Base-by-base conservation (phyloP, 2,888 invertebrate species). In the Cephus rjabovi region DNA sequence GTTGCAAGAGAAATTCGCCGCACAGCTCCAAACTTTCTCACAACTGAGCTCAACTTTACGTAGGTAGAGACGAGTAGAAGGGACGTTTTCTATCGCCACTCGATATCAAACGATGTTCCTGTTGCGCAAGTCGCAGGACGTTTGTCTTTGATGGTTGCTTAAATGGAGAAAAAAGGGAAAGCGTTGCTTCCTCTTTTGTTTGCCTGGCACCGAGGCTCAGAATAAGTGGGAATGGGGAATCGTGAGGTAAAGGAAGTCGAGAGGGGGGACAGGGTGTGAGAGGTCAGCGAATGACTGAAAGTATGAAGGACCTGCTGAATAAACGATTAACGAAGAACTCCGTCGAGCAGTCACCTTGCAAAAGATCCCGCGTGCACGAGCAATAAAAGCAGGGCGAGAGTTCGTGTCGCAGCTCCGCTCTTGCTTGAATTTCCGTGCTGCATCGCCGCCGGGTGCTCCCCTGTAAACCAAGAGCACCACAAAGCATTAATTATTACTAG, bases 371-470 rank as follows among this genome's bases (percentile, higher is more conserved):
- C 90, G 81, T 90, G 89, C 77, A 90, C 81, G 37, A 90, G 85
- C 79, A 90, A 82, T 79, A 90, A 85, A 40, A 90, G 87, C 75
- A 90, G 86, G 35, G 90, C 90, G 34, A 90, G 85, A 4, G 90
- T 90, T 73, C 90, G 86, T 78, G 90, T 90, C 37, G 90, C 89
- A 12, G 90, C 90, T 78, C 89, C 86, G 86, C 90, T 90, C 83
- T 91, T 91, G 87, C 92, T 92, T 81, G 91, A 92, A 83, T 93
- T 93, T 31, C 92, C 93, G 84, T 93, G 93, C 83, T 93, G 93
- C 93, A 93, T 93, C 74, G 93, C 93, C 35, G 93, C 93, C 37
- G 93, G 93, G 87, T 93, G 93, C 85, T 93, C 93, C 73, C 93
- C 93, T 93, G 89, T 9, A 23, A 56, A 23, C 56, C 56, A 56